A percentile compares a stretch with the other conserved stretches of the same genome.
Evolutionary conservation across 2,888 invertebrate genomes (phyloP).

Genomic region (Coronaproctus castanopsis): DNA sequence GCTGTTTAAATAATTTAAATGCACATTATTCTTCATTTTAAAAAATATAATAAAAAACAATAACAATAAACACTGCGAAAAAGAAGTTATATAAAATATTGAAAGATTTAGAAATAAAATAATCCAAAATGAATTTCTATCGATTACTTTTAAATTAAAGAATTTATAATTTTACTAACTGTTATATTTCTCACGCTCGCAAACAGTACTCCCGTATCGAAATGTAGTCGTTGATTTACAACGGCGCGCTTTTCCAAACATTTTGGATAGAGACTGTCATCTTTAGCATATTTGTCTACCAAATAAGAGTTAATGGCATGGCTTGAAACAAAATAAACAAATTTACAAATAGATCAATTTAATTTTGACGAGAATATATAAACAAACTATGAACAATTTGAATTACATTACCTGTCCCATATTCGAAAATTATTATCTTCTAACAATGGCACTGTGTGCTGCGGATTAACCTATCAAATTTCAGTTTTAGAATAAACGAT

Average conservation of each 20-base stretch:
- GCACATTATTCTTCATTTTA: too few species aligned
- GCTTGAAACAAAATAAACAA: too few species aligned
- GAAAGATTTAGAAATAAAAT: too few species aligned
- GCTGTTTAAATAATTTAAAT: too few species aligned
- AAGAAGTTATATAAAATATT: too few species aligned
- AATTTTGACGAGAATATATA: too few species aligned
- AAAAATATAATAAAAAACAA: too few species aligned
- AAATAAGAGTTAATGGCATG: constrained; percentile 11
- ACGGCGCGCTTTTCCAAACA: constrained; percentile 2
- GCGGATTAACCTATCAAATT: background rate
- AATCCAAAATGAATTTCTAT: too few species aligned
- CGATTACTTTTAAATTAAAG: background rate
- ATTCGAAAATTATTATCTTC: background rate
- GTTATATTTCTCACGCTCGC: background rate
- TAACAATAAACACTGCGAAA: too few species aligned
- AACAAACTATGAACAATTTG: too few species aligned
- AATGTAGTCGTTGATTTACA: constrained; percentile 6
- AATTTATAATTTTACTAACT: constrained; percentile 1
- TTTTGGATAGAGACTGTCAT: constrained; percentile 11
- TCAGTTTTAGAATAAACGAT: too few species aligned
- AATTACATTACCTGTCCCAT: background rate
- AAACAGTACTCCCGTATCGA: constrained; percentile 6
- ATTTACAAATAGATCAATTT: too few species aligned
- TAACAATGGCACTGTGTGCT: background rate
- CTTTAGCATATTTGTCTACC: constrained; percentile 10